phyloP scores from a whole-genome alignment of 2,888 invertebrate species.

The Hirtodrosophila cameraria region DNA sequence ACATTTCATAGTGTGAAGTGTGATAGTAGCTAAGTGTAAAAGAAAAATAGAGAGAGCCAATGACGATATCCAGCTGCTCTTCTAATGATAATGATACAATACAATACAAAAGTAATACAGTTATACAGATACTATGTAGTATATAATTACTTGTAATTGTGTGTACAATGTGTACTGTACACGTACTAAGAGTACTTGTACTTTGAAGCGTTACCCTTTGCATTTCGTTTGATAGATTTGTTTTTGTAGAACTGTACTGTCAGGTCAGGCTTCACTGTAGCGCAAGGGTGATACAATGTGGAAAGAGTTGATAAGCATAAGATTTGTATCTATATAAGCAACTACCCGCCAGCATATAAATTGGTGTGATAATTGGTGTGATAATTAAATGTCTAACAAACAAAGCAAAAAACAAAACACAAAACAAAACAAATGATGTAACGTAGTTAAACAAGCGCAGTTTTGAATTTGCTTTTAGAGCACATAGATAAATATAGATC shows the following conservation, averaged over 20 bases:
- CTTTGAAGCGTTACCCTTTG: slow-evolving; percentile 55
- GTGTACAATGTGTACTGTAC: slow-evolving; percentile 30
- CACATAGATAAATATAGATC: slow-evolving; percentile 29
- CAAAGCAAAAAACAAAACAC: too few species aligned
- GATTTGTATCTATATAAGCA: slow-evolving; percentile 71
- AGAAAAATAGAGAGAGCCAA: neutral
- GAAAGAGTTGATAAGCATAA: slow-evolving; percentile 50
- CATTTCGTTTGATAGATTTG: slow-evolving; percentile 57
- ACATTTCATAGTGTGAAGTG: slow-evolving; percentile 66
- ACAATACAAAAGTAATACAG: slow-evolving; percentile 17
- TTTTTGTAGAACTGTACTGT: slow-evolving; percentile 59
- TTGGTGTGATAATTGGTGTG: slow-evolving; percentile 81
- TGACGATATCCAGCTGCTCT: slow-evolving; percentile 13
- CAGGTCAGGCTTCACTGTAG: slow-evolving; percentile 77
- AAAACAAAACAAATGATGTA: slow-evolving; percentile 40
- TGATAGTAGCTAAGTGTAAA: slow-evolving; percentile 75
- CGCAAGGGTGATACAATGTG: slow-evolving; percentile 73
- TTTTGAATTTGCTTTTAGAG: slow-evolving; percentile 69
- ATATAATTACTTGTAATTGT: slow-evolving; percentile 3
- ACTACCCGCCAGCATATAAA: slow-evolving; percentile 82
- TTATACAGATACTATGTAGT: slow-evolving; percentile 25
- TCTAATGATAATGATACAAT: slow-evolving; percentile 4
- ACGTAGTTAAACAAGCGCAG: slow-evolving; percentile 48
- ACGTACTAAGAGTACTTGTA: slow-evolving; percentile 42
- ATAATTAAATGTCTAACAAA: slow-evolving; percentile 72